A percentile compares a stretch with the other conserved stretches of the same genome.
Evolutionary conservation across 2,888 invertebrate genomes (phyloP).

Genomic region (Phlogophora meticulosa): DNA sequence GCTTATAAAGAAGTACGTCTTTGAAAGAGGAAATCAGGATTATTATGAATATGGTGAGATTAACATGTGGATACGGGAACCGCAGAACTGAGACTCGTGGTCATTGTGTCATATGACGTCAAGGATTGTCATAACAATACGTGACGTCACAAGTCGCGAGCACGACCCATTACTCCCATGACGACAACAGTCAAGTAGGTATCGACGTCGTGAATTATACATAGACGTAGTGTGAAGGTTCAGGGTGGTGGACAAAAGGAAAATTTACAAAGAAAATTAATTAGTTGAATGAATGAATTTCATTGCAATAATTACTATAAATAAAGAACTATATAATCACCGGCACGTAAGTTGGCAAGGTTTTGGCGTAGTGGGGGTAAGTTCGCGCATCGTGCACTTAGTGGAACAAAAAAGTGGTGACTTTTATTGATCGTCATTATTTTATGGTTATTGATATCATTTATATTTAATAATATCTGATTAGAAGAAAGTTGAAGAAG

Average conservation of each 20-base stretch:
- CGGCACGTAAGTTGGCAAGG: no score
- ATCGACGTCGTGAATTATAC: neutral
- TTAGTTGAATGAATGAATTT: neutral
- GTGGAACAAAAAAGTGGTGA: no score
- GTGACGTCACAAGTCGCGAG: constrained; percentile 10
- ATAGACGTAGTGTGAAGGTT: constrained; percentile 8
- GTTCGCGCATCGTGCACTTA: no score
- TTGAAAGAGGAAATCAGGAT: neutral
- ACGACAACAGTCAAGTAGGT: neutral
- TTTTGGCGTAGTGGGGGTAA: no score
- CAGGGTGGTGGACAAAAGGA: constrained; percentile 5
- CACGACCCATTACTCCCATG: neutral
- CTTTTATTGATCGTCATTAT: no score
- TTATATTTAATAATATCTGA: no score
- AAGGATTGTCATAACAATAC: neutral
- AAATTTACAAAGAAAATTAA: constrained; percentile 32
- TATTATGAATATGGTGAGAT: neutral
- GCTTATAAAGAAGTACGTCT: neutral
- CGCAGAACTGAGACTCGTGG: neutral
- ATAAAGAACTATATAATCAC: neutral
- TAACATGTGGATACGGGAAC: neutral
- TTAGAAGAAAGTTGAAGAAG: no score
- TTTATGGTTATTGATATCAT: no score
- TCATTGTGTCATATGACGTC: neutral
- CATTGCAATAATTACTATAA: constrained; percentile 11